Base-by-base conservation (phyloP, 2,888 invertebrate genomes). In the Anthophora plumipes region DNA sequence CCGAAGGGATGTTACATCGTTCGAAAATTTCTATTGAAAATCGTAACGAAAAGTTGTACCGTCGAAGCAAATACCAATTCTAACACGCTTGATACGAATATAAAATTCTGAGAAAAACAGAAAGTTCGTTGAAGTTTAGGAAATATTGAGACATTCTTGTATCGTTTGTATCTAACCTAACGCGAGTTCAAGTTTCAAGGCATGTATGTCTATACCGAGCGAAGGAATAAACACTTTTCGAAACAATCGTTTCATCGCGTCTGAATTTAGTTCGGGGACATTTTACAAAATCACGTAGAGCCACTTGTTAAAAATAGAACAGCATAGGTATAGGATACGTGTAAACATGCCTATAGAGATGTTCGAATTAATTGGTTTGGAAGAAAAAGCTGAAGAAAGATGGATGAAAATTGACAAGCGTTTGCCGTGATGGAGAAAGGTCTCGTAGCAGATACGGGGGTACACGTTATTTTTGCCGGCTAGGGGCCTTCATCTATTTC, bases 401-500 rank as follows among this genome's bases (percentile, higher is more conserved):
- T 22, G 1, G 11, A 54, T 9, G 31, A 25, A 61, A 67, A 11
- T 67, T 46, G 31, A 67, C 57, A 69, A 54, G 54, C 17, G 31
- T 71, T 41, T 39, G 59, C 64, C 66, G 55, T 9, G 54, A 66
- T 61, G 52, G 57, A 37, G 61, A 61, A 43, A 14, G 66, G 63
- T 61, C 66, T 73, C 63, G 69, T 54, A 71, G 74, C 61, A 43
- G 63, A 68, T 75, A 31, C 31, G 31, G 74, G 82, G 80, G 83
- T 87, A 64, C 75, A 81, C 82, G 91, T 89, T 93, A 92, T 93
- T 93, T 92, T 92, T 91, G 91, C 89, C 90, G 88, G 90, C 90
- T 86, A 88, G 86, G 89, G 89, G 88, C 92, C 93, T 93, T 93
- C 92, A 79, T 92, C 92, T 93, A 93, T 93, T 93, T 92, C 85